A percentile compares a stretch with the other conserved stretches of the same genome.
phyloP scores from a whole-genome alignment of 2,113 vertebrate genomes.

The Channa maculata region DNA sequence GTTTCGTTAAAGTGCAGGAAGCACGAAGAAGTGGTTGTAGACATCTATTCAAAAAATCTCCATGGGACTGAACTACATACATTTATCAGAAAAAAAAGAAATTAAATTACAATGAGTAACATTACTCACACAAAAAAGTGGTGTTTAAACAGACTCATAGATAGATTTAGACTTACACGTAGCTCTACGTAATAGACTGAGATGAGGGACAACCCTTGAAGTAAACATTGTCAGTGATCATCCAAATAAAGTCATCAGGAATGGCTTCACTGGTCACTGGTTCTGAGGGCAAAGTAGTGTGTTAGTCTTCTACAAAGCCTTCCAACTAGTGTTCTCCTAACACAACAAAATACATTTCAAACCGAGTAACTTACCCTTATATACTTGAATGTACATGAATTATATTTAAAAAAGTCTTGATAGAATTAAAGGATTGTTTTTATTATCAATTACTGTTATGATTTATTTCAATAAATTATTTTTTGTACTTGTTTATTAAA shows the following conservation, averaged over 20 bases:
- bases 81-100: constrained; percentile 3
- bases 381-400: too few species aligned
- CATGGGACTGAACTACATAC: constrained; percentile 56
- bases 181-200: constrained; percentile 67
- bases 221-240: constrained; percentile 74
- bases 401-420: too few species aligned
- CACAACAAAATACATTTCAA: too few species aligned
- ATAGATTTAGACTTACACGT: constrained; percentile 64
- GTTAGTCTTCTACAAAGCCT: neutral
- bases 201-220: constrained; percentile 64
- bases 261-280: neutral
- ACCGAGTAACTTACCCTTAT: too few species aligned
- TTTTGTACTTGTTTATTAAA: too few species aligned
- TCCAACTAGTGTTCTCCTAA: too few species aligned
- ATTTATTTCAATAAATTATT: too few species aligned
- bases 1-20: constrained; percentile 34
- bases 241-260: constrained; percentile 58
- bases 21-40: constrained; percentile 32
- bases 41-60: constrained; percentile 51
- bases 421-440: too few species aligned
- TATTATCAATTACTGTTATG: too few species aligned
- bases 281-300: constrained; percentile 36
- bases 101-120: too few species aligned
- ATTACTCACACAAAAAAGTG: neutral
- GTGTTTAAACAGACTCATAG: neutral